Percentiles rank a stretch among this genome's conserved stretches.
Evolutionary conservation across 2,888 invertebrate species (phyloP).

Genomic region (Aproaerema taeniolella): DNA sequence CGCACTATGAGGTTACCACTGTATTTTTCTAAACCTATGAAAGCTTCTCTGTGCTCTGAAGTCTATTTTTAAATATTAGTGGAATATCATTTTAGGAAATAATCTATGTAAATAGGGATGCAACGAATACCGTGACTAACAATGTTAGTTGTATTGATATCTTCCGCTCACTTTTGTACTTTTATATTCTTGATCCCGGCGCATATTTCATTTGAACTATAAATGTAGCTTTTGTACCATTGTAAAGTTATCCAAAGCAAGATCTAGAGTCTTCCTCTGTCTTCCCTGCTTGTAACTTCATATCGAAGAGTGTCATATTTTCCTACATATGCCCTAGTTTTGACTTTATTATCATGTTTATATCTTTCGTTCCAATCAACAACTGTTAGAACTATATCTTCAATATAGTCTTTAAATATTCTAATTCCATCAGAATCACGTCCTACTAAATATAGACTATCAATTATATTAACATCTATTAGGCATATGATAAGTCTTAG

Average conservation of each 20-base stretch:
- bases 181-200: conserved; percentile 54
- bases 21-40: conserved; percentile 68
- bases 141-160: conserved; percentile 38
- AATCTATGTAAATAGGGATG: conserved; percentile 47
- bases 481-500: no score
- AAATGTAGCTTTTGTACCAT: conserved; percentile 34
- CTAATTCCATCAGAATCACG: no score
- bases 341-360: conserved; percentile 30
- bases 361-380: conserved; percentile 26
- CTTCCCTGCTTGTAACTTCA: conserved; percentile 50
- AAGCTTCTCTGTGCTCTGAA: conserved; percentile 46
- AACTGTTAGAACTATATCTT: neutral
- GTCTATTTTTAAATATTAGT: conserved; percentile 29
- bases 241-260: conserved; percentile 30
- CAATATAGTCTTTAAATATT: no score
- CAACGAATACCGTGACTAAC: conserved; percentile 40
- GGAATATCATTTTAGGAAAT: conserved; percentile 28
- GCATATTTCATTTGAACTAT: conserved; percentile 28
- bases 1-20: conserved; percentile 64
- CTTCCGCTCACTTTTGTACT: conserved; percentile 69
- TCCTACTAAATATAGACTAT: no score
- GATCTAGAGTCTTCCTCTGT: conserved; percentile 65
- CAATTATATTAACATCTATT: no score
- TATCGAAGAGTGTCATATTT: conserved; percentile 36
- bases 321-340: conserved; percentile 33